phyloP scores from a whole-genome alignment of 1,140 invertebrate species.

The Pissodes strobi region DNA sequence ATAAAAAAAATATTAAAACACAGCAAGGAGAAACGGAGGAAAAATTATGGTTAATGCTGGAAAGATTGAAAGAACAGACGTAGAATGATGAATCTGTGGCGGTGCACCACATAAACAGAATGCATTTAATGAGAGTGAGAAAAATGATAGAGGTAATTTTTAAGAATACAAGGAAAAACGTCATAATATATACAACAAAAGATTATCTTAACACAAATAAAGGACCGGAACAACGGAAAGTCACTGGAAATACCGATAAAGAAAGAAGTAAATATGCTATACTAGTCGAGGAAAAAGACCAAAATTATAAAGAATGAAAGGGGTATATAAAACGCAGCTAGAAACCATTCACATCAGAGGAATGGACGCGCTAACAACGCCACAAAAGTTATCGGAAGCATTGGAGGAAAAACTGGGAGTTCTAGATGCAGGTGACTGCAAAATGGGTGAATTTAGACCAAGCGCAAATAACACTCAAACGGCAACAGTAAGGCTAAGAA shows the following conservation, averaged over 20 bases:
- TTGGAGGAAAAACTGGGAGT: not conserved
- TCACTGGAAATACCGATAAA: not conserved
- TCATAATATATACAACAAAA: conserved; percentile 15
- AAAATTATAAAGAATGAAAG: not conserved
- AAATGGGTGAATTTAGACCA: not conserved
- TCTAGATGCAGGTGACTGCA: not conserved
- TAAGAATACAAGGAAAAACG: not conserved
- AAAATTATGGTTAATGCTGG: not conserved
- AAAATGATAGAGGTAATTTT: conserved; percentile 22
- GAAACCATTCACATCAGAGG: too few species aligned
- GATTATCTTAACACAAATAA: too few species aligned
- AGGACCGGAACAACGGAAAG: not conserved
- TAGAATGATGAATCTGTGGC: not conserved
- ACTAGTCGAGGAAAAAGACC: not conserved
- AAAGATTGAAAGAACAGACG: not conserved
- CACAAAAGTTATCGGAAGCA: not conserved
- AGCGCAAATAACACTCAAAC: conserved; percentile 7
- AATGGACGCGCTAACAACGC: not conserved
- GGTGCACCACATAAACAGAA: conserved; percentile 1
- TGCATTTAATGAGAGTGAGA: not conserved
- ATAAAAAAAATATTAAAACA: not conserved
- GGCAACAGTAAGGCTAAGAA: not conserved
- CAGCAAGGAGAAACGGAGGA: not conserved
- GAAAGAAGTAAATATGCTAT: not conserved
- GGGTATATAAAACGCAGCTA: conserved; percentile 3